Percentiles rank a stretch among this genome's conserved stretches.
Evolutionary conservation across 1,140 invertebrate species (phyloP).

Genomic region (Drosophila triauraria): DNA sequence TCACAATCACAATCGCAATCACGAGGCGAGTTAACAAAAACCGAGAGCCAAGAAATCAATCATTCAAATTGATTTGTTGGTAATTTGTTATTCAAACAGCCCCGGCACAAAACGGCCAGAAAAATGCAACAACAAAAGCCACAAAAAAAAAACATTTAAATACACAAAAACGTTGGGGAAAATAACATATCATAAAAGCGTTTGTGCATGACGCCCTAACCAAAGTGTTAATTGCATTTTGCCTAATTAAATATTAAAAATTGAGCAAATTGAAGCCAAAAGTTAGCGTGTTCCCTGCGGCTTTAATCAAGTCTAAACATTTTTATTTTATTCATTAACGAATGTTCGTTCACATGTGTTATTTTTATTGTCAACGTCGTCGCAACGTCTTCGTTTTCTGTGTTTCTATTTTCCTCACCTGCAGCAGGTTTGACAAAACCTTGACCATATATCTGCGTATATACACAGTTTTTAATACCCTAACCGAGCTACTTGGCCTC

Average conservation of each 20-base stretch:
- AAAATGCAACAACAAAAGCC: constrained; percentile 56
- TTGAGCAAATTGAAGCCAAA: constrained; percentile 62
- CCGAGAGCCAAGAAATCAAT: constrained; percentile 78
- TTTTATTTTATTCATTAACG: constrained; percentile 18
- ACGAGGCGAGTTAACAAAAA: constrained; percentile 50
- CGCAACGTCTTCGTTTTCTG: constrained; percentile 49
- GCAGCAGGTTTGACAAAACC: constrained; percentile 75
- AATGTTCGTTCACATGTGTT: constrained; percentile 15
- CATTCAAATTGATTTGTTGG: constrained; percentile 79
- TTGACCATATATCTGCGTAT: constrained; percentile 66
- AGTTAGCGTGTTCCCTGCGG: constrained; percentile 47
- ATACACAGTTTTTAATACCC: constrained; percentile 38
- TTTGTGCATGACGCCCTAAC: constrained; percentile 50
- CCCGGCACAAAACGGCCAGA: constrained; percentile 45
- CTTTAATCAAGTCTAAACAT: constrained; percentile 64
- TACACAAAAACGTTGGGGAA: constrained; percentile 39
- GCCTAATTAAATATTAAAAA: constrained; percentile 75
- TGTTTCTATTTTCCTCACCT: constrained; percentile 60
- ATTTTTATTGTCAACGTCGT: constrained; percentile 67
- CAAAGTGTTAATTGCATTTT: constrained; percentile 77
- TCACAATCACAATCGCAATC: constrained; percentile 38
- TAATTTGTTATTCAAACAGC: constrained; percentile 80
- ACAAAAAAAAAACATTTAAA: not conserved
- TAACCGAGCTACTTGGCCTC: constrained; percentile 19
- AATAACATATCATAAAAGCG: constrained; percentile 34